These are phyloP conservation scores for Pelecanoides urinatrix DNA, from an alignment of 2,113 vertebrate species.

Conservation along the genomic window DNA sequence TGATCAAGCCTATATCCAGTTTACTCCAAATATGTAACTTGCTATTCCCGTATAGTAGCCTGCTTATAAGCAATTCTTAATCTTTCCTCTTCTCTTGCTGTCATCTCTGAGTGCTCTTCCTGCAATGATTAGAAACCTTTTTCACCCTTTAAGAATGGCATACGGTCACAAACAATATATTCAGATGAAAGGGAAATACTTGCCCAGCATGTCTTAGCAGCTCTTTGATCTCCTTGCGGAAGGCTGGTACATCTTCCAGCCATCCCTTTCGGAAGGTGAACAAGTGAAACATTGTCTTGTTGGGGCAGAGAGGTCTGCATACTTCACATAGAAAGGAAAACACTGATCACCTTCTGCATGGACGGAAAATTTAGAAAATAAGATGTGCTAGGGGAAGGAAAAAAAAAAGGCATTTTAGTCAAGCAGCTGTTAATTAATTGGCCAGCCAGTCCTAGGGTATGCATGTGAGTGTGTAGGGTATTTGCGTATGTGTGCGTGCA, in stretches of 20 bases:
- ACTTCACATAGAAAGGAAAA: conserved; percentile 12
- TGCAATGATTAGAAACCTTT: conserved; percentile 57
- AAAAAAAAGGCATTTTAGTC: not conserved
- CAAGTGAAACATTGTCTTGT: conserved; percentile 53
- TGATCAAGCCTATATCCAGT: not conserved
- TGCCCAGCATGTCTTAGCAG: conserved; percentile 22
- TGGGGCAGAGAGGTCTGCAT: conserved; percentile 46
- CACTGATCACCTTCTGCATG: not conserved
- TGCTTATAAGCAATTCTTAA: conserved; percentile 15
- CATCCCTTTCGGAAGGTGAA: not conserved
- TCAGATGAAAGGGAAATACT: conserved; percentile 63
- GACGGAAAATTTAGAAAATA: not conserved
- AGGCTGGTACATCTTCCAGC: conserved; percentile 47
- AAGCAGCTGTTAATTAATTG: not conserved
- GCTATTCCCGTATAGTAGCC: not conserved
- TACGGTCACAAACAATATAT: conserved; percentile 38
- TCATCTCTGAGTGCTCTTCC: conserved; percentile 2
- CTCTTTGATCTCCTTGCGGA: conserved; percentile 61
- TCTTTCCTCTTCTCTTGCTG: conserved; percentile 18
- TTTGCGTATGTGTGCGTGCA: not conserved
- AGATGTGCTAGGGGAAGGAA: not conserved
- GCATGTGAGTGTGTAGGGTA: not conserved
- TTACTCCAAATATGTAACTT: not conserved
- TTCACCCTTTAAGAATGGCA: not conserved
- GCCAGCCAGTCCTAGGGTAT: not conserved